Evolutionary conservation across 2,113 vertebrate genomes (phyloP), one percentile per base, ranked within the genome.

Genomic region (Megaceryle maxima): DNA sequence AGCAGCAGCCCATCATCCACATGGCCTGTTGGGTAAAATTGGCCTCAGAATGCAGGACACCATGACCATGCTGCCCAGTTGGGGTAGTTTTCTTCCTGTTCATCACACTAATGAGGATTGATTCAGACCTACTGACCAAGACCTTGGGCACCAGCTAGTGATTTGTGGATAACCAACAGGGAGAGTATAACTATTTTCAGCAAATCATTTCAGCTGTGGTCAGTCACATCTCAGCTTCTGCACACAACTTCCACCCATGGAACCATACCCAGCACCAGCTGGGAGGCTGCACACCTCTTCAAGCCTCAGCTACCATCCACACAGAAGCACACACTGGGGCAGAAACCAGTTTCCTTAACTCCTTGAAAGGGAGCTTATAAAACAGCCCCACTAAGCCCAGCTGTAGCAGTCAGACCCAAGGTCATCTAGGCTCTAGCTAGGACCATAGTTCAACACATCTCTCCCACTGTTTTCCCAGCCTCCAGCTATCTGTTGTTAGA

Each of bases 81-180:
- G 13, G 5, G 19, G 2, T 29, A 48, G 25, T 68, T 29, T 21
- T 37, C 26, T 67, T 37, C 5, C 56, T 51, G 35, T 33, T 79
- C 28, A 1, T 25, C 62, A 11, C 87, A 46, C 35, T 29, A 3
- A 11, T 1, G 11, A 72, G 46, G 11, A 2, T 8, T 10, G 39
- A 20, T 39, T 67, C 72, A 43, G 33, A 26, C 6, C 41, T 64
- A 63, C 78, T 72, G 68, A 4, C 48, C 63, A 35, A 63, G 20
- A 9, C 29, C 16, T 11, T 16, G n/a, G 43, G 64, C 73, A 53
- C 37, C 53, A 78, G 22, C 33, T 59, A 33, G 46, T 4, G 5
- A 1, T 2, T 15, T 16, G 21, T 8, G n/a, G 41, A 1, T 10
- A 28, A 19, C n/a, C 43, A 56, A 4, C 0, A 37, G 51, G n/a